Conservation (phyloP, 2,113 vertebrate genomes). For the Pteropus alecto region DNA sequence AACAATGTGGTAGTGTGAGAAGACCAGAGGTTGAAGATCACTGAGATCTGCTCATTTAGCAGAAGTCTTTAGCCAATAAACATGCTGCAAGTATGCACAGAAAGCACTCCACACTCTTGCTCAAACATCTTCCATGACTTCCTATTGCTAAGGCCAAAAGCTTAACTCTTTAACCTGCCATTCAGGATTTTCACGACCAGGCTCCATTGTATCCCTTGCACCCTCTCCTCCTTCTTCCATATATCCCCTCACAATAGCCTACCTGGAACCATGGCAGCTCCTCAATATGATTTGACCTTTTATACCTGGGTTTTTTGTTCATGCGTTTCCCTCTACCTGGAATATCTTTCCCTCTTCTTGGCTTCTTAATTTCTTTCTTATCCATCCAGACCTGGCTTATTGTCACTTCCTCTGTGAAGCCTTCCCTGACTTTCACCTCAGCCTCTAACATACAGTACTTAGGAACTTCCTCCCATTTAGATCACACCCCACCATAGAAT, state of each 20-base stretch:
- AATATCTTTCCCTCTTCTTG: neutral
- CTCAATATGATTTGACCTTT: neutral
- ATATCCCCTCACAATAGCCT: neutral
- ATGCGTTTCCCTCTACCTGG: neutral
- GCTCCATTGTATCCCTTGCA: neutral
- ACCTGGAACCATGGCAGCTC: neutral
- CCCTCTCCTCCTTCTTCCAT: accelerated
- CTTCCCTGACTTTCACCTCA: neutral
- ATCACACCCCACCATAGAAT: neutral
- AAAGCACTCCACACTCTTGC: neutral
- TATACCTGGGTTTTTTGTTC: neutral
- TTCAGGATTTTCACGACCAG: neutral
- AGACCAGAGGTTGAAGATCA: neutral
- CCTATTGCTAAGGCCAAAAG: neutral
- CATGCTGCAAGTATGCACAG: neutral
- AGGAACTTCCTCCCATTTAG: neutral
- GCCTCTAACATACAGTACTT: neutral
- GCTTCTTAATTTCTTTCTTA: neutral
- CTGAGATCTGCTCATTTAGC: neutral
- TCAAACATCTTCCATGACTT: neutral
- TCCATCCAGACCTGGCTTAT: neutral
- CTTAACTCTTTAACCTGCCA: neutral
- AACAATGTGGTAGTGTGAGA: neutral
- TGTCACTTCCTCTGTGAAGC: neutral
- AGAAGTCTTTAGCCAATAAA: neutral